Percentiles rank a stretch among this genome's conserved stretches.
These are phyloP conservation scores for Arion vulgaris DNA, from an alignment of 1,140 invertebrate genomes.

Conservation along the genomic window DNA sequence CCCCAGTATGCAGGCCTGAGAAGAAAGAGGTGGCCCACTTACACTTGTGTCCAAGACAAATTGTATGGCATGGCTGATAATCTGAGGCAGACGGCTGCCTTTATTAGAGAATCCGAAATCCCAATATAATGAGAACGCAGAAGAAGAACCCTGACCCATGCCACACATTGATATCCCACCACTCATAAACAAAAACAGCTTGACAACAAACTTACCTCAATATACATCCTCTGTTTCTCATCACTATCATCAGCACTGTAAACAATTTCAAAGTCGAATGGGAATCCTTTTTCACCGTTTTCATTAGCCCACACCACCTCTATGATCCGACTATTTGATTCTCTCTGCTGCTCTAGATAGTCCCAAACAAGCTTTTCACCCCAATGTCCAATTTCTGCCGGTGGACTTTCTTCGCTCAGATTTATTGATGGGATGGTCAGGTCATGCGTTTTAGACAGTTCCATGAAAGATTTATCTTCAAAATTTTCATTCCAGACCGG, in stretches of 20 bases:
- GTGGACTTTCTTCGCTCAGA: conserved; percentile 18
- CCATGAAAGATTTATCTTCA: conserved; percentile 58
- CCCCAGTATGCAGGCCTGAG: too few species aligned
- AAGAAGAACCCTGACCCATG: too few species aligned
- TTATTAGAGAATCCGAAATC: too few species aligned
- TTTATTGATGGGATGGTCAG: conserved; percentile 39
- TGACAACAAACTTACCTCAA: conserved; percentile 45
- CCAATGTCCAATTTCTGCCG: conserved; percentile 56
- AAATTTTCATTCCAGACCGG: conserved; percentile 54
- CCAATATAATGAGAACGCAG: too few species aligned
- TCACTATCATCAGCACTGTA: conserved; percentile 34
- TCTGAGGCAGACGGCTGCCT: too few species aligned
- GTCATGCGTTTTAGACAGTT: conserved; percentile 46
- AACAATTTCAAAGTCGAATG: conserved; percentile 65
- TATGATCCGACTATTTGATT: conserved; percentile 42
- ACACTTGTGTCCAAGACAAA: too few species aligned
- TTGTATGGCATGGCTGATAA: too few species aligned
- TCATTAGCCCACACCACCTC: conserved; percentile 59
- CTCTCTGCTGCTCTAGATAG: conserved; percentile 57
- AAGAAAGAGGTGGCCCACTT: too few species aligned
- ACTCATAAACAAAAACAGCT: too few species aligned
- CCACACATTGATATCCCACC: too few species aligned
- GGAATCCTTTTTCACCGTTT: conserved; percentile 52
- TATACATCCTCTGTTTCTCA: conserved; percentile 40
- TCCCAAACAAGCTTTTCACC: conserved; percentile 63